Percentiles rank a stretch among this genome's conserved stretches.
Evolutionary conservation across 2,797 vertebrate genomes (phyloP).

Genomic region (Rhinella marina): DNA sequence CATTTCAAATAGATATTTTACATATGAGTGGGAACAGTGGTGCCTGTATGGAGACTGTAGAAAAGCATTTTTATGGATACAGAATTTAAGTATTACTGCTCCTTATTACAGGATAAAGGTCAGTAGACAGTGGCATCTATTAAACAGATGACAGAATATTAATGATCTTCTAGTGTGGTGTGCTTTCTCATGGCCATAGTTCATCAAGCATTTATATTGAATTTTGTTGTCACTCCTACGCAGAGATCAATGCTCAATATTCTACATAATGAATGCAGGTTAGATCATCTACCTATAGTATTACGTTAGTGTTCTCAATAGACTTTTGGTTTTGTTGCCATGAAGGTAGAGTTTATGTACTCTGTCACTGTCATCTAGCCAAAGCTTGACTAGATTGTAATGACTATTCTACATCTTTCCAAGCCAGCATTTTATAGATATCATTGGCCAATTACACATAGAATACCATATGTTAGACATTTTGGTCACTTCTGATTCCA

Average conservation of each 20-base stretch:
- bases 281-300: background rate
- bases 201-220: background rate
- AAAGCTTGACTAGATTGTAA: background rate
- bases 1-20: background rate
- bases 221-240: background rate
- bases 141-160: constrained; percentile 1
- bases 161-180: background rate
- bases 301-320: background rate
- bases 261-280: background rate
- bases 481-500: background rate
- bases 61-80: background rate
- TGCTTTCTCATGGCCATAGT: background rate
- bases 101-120: constrained; percentile 4
- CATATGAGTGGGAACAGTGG: too few relatives aligned
- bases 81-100: background rate
- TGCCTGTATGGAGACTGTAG: too few relatives aligned
- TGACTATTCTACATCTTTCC: background rate
- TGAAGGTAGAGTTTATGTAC: background rate
- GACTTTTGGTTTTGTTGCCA: background rate
- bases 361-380: too few relatives aligned
- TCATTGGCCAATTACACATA: background rate
- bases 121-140: background rate
- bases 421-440: background rate
- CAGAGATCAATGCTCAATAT: constrained; percentile 16
- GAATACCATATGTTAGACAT: too few relatives aligned